Percentiles rank a stretch among this genome's conserved stretches.
phyloP scores from a whole-genome alignment of 1,140 invertebrate genomes.

The Drosophila prosaltans region DNA sequence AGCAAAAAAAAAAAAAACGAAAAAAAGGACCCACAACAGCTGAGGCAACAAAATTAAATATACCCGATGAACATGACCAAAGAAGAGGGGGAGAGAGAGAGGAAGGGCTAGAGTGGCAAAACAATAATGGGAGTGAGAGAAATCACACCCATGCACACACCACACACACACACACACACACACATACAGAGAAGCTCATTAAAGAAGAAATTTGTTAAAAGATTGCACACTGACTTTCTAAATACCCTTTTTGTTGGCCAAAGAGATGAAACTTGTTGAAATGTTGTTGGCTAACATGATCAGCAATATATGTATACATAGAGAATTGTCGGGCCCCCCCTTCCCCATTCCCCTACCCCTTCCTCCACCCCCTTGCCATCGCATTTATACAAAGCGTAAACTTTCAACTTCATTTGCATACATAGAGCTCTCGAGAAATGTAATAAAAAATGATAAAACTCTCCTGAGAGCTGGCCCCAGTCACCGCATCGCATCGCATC shows the following conservation, averaged over 20 bases:
- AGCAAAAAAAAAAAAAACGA: slow-evolving; percentile 11
- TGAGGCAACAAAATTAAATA: slow-evolving; percentile 72
- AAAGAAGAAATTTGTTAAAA: slow-evolving; percentile 48
- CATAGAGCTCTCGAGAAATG: slow-evolving; percentile 80
- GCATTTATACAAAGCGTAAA: slow-evolving; percentile 74
- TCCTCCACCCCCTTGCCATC: slow-evolving; percentile 38
- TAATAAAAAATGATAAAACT: slow-evolving; percentile 82
- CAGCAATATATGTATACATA: not conserved
- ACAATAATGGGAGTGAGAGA: not conserved
- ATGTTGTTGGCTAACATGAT: not conserved
- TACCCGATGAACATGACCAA: slow-evolving; percentile 48
- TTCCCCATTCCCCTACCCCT: not conserved
- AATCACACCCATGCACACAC: slow-evolving; percentile 53
- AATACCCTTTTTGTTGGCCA: not conserved
- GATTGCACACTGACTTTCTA: not conserved
- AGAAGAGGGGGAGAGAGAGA: slow-evolving; percentile 4
- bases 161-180: slow-evolving; percentile 47
- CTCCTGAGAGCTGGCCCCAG: slow-evolving; percentile 54
- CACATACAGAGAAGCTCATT: slow-evolving; percentile 63
- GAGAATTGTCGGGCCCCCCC: not conserved
- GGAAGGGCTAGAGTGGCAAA: not conserved
- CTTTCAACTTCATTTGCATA: slow-evolving; percentile 81
- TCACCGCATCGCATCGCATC: slow-evolving; percentile 2
- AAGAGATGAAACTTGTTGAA: slow-evolving; percentile 2
- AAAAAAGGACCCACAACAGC: slow-evolving; percentile 24